phyloP scores from a whole-genome alignment of 2,888 invertebrate genomes.

The Holacanthella duospinosa region DNA sequence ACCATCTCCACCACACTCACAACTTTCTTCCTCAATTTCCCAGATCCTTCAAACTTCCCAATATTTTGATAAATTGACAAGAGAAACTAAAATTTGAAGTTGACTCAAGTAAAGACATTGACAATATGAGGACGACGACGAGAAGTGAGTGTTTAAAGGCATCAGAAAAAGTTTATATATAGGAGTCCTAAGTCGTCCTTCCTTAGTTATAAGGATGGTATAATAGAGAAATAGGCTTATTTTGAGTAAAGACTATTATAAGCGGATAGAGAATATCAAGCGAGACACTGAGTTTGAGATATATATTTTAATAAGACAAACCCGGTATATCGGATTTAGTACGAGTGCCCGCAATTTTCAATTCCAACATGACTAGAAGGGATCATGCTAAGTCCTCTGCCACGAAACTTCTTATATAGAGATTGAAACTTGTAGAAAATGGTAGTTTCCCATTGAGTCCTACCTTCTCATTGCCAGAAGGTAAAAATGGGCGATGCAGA shows the following conservation, averaged over 20 bases:
- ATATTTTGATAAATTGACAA: no score
- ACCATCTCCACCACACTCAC: no score
- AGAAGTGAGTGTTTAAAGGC: slow-evolving; percentile 27
- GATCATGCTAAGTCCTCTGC: background rate
- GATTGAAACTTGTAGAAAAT: background rate
- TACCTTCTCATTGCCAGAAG: no score
- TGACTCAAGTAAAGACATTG: slow-evolving; percentile 21
- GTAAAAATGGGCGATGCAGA: no score
- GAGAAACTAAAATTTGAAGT: slow-evolving; percentile 18
- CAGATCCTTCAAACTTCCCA: no score
- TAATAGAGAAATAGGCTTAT: slow-evolving; percentile 24
- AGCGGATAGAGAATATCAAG: slow-evolving; percentile 21
- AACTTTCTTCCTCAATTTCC: no score
- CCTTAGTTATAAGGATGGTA: background rate
- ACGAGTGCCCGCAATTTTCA: slow-evolving; percentile 21
- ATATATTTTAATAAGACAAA: slow-evolving; percentile 35
- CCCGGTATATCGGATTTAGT: slow-evolving; percentile 31
- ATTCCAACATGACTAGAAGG: slow-evolving; percentile 1
- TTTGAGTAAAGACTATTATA: slow-evolving; percentile 33
- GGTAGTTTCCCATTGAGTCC: no score
- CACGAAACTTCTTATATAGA: background rate
- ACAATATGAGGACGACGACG: slow-evolving; percentile 25
- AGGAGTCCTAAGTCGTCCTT: slow-evolving; percentile 14
- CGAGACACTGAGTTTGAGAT: slow-evolving; percentile 27
- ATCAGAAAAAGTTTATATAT: slow-evolving; percentile 22